Evolutionary conservation across 2,797 vertebrate genomes (phyloP), one percentile per base, ranked within the genome.

Genomic region (Loris lydekkerianus): DNA sequence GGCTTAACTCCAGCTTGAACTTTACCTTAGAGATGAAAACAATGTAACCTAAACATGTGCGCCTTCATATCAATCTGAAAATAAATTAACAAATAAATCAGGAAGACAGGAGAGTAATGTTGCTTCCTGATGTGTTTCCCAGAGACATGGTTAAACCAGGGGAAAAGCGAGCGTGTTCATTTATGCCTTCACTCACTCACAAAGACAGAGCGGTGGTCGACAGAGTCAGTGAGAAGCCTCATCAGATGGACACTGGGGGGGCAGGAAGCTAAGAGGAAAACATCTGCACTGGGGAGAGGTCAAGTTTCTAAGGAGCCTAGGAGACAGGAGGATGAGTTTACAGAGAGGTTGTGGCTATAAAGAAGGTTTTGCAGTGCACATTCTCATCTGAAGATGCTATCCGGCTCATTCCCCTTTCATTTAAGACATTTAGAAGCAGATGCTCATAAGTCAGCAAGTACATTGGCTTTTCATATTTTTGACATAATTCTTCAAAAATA

Each of bases 401-500:
- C 29, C 65, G 2, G 1, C 0, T 67, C 61, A 80, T 77, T 90
- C 49, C 18, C 8, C 72, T 86, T 89, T 43, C 7, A 75, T 53
- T 89, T 23, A 72, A 91, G 18, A 40, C 83, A 73, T 43, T 84
- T 29, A 92, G 89, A 73, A 20, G 2, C 8, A 78, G 61, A 53
- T 65, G 7, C 29, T 94, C 76, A 43, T 78, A 82, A 94, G 89
- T 6, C 43, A 94, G 91, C 72, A 86, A 95, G 53, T 70, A 77
- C 10, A 61, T 17, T 46, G n/a, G 9, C 46, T 89, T 75, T 89
- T 92, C 43, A 49, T 87, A 70, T 14, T 81, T 65, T 82, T 15
- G 1, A 84, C 61, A 58, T 53, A 8, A 60, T 80, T 49, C 43
- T 97, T 96, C 89, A 85, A 94, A 94, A 78, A 93, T 7, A 76